These are phyloP conservation scores for Epinephelus cyanopodus DNA, from an alignment of 2,113 vertebrate genomes.

Conservation along the genomic window DNA sequence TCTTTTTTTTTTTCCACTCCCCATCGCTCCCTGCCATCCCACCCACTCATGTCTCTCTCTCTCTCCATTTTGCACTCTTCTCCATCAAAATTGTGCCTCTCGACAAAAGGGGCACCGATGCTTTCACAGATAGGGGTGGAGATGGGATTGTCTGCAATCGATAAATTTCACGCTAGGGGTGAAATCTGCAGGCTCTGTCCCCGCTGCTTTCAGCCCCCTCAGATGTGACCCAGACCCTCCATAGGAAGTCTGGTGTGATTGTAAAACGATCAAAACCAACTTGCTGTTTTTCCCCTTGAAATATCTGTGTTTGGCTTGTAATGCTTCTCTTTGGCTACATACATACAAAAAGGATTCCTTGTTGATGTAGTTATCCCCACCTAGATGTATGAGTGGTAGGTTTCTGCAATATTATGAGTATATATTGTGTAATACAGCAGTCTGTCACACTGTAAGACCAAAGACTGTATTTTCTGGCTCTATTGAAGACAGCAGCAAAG, in stretches of 20 bases:
- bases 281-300: constrained; percentile 14
- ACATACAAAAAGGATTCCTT: constrained; percentile 17
- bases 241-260: constrained; percentile 44
- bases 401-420: constrained; percentile 51
- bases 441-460: constrained; percentile 34
- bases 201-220: constrained; percentile 31
- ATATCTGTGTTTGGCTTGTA: constrained; percentile 6
- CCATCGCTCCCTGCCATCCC: constrained; percentile 49
- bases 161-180: constrained; percentile 63
- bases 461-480: constrained; percentile 46
- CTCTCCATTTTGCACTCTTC: constrained; percentile 60
- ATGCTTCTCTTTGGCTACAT: constrained; percentile 16
- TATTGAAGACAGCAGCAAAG: constrained; percentile 47
- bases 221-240: constrained; percentile 45
- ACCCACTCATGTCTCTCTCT: constrained; percentile 66
- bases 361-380: constrained; percentile 24
- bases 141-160: constrained; percentile 59
- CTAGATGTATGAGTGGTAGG: constrained; percentile 37
- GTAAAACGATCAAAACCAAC: constrained; percentile 52
- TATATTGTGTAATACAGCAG: constrained; percentile 42
- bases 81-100: constrained; percentile 70
- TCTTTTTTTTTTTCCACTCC: constrained; percentile 43
- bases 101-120: constrained; percentile 66
- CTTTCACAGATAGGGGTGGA: constrained; percentile 66
- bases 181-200: constrained; percentile 17